Evolutionary conservation across 2,797 vertebrate species (phyloP).

Genomic region (Myotis pilosus): DNA sequence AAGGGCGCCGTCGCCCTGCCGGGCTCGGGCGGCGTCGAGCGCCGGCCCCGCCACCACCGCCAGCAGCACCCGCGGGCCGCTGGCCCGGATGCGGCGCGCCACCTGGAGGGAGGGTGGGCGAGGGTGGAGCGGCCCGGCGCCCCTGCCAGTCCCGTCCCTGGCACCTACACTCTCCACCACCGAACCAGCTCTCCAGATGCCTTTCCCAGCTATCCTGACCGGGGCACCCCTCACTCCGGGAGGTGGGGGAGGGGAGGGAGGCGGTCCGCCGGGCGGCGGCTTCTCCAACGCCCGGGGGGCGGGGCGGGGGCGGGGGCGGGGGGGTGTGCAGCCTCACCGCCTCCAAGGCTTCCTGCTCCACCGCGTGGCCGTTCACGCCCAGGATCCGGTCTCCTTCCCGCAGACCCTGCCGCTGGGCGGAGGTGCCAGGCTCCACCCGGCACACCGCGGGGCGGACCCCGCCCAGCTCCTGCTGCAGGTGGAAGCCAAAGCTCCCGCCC

Average conservation of each 20-base stretch:
- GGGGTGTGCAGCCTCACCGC: conserved; percentile 83
- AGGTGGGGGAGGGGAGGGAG: neutral
- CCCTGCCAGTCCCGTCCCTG: neutral
- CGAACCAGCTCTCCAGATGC: neutral
- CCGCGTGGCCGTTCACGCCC: conserved; percentile 90
- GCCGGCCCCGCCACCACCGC: conserved; percentile 84
- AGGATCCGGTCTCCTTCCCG: conserved; percentile 90
- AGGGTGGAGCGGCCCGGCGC: neutral
- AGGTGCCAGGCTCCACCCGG: conserved; percentile 86
- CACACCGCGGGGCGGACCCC: conserved; percentile 83
- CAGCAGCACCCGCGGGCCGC: conserved; percentile 88
- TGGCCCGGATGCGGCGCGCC: conserved; percentile 90
- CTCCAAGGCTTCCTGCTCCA: conserved; percentile 85
- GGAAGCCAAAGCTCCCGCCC: conserved; percentile 89
- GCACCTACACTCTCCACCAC: neutral
- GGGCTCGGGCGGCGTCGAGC: conserved; percentile 82
- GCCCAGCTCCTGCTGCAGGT: conserved; percentile 80
- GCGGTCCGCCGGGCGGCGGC: neutral
- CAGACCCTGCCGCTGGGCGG: conserved; percentile 90
- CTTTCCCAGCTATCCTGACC: neutral
- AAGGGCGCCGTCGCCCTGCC: conserved; percentile 79
- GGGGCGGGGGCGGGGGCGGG: too few relatives aligned
- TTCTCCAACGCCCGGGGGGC: rapidly evolving
- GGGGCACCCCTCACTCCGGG: neutral
- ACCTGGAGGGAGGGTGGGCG: conserved; percentile 82